These are phyloP conservation scores for Volucella inflata DNA, from an alignment of 2,888 invertebrate species.

Conservation along the genomic window DNA sequence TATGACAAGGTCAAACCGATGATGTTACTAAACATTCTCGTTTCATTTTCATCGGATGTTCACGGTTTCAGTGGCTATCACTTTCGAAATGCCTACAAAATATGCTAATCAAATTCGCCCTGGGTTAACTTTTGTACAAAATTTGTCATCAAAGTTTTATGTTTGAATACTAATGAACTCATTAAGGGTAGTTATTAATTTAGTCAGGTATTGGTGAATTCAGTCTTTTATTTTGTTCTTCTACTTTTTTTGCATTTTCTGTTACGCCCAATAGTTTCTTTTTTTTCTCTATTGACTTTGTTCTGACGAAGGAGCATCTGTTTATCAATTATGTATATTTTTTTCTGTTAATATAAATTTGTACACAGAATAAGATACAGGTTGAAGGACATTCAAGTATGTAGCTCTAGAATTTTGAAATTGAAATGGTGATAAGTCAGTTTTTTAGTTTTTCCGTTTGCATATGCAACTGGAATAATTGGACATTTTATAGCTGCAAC, in stretches of 20 bases:
- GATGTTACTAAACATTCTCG: not conserved
- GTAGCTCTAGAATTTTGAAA: too few relatives aligned
- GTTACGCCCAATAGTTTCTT: not conserved
- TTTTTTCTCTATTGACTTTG: not conserved
- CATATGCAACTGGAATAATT: too few relatives aligned
- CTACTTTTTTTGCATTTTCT: not conserved
- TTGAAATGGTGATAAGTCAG: too few relatives aligned
- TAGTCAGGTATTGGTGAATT: not conserved
- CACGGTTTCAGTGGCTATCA: not conserved
- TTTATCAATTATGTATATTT: too few relatives aligned
- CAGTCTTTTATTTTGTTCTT: not conserved
- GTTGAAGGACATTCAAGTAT: too few relatives aligned
- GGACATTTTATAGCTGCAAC: too few relatives aligned
- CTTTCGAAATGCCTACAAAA: slow-evolving; percentile 6
- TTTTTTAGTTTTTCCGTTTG: too few relatives aligned
- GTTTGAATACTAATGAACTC: slow-evolving; percentile 2
- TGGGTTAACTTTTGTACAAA: not conserved
- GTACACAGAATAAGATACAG: too few relatives aligned
- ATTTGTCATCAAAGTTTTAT: slow-evolving; percentile 12
- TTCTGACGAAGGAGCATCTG: too few relatives aligned
- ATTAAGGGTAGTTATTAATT: slow-evolving; percentile 15
- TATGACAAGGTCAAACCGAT: not conserved
- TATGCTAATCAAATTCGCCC: not conserved
- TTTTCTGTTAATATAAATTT: too few relatives aligned
- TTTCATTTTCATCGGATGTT: not conserved